Conservation (phyloP, 2,888 invertebrate species). For the Drosophila sordidapex region DNA sequence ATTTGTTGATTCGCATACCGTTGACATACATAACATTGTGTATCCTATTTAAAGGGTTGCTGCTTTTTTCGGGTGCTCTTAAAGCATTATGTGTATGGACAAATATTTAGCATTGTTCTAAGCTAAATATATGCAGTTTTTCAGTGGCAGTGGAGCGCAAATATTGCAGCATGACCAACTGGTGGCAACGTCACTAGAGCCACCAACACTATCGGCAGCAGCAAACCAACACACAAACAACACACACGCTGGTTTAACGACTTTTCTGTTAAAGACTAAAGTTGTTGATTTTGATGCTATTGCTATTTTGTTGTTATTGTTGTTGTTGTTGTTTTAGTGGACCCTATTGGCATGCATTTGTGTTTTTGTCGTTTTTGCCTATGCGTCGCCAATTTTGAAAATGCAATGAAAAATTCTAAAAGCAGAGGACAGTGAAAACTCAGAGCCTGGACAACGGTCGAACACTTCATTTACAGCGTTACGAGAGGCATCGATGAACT, state of each 20-base stretch:
- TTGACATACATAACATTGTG: not conserved
- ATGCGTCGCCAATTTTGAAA: conserved; percentile 64
- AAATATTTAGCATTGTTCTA: conserved; percentile 61
- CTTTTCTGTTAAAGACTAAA: conserved; percentile 61
- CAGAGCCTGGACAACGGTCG: conserved; percentile 38
- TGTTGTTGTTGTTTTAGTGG: conserved; percentile 33
- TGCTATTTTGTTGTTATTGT: conserved; percentile 35
- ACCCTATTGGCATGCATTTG: conserved; percentile 26
- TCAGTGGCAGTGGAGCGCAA: conserved; percentile 12
- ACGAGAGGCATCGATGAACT: conserved; percentile 34
- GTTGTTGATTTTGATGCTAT: conserved; percentile 58
- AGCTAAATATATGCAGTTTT: conserved; percentile 47
- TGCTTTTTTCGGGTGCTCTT: conserved; percentile 4
- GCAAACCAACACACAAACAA: conserved; percentile 7
- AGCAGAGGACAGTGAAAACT: conserved; percentile 46
- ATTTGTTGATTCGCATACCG: not conserved
- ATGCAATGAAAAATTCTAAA: conserved; percentile 70
- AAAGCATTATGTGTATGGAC: conserved; percentile 28
- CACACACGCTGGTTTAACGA: conserved; percentile 51
- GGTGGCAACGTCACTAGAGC: conserved; percentile 18
- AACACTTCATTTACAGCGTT: conserved; percentile 71
- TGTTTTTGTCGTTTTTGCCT: conserved; percentile 46
- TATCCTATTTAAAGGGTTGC: conserved; percentile 6
- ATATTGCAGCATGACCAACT: conserved; percentile 6
- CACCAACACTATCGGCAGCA: not conserved